Percentiles rank a stretch among this genome's conserved stretches.
phyloP scores from a whole-genome alignment of 1,140 invertebrate genomes.

The Lepeophtheirus salmonis region DNA sequence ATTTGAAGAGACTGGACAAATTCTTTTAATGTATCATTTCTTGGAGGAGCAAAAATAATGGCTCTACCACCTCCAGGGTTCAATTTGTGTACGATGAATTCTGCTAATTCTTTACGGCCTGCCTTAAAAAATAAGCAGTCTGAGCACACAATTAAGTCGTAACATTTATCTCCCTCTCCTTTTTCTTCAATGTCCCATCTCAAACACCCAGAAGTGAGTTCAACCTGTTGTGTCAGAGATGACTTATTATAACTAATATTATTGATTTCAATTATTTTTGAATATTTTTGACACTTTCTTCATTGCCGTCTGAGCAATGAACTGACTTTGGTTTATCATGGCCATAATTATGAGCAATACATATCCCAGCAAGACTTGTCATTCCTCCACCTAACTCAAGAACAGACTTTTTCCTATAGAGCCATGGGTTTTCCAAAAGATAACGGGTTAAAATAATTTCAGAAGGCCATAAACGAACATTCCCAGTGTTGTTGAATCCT shows the following conservation, averaged over 20 bases:
- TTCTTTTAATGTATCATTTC: slow-evolving; percentile 18
- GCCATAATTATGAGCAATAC: slow-evolving; percentile 40
- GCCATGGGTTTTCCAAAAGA: slow-evolving; percentile 40
- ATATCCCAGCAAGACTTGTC: slow-evolving; percentile 57
- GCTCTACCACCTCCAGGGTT: slow-evolving; percentile 24
- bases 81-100: slow-evolving; percentile 44
- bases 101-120: slow-evolving; percentile 44
- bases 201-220: slow-evolving; percentile 12
- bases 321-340: slow-evolving; percentile 35
- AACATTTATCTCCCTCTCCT: slow-evolving; percentile 13
- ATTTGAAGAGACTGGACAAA: slow-evolving; percentile 10
- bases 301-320: slow-evolving; percentile 53
- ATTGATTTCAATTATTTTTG: background rate
- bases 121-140: slow-evolving; percentile 71
- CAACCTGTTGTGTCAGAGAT: no score
- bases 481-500: slow-evolving; percentile 79
- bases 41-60: slow-evolving; percentile 18
- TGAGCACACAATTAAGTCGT: slow-evolving; percentile 51
- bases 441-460: slow-evolving; percentile 62
- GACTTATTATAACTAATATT: no score
- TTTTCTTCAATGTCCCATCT: slow-evolving; percentile 19
- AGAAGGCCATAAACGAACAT: slow-evolving; percentile 72
- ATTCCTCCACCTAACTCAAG: slow-evolving; percentile 66
- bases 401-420: slow-evolving; percentile 44
- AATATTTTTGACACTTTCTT: slow-evolving; percentile 52